Base-by-base conservation (phyloP, 2,797 vertebrate genomes). In the Mycteria americana region DNA sequence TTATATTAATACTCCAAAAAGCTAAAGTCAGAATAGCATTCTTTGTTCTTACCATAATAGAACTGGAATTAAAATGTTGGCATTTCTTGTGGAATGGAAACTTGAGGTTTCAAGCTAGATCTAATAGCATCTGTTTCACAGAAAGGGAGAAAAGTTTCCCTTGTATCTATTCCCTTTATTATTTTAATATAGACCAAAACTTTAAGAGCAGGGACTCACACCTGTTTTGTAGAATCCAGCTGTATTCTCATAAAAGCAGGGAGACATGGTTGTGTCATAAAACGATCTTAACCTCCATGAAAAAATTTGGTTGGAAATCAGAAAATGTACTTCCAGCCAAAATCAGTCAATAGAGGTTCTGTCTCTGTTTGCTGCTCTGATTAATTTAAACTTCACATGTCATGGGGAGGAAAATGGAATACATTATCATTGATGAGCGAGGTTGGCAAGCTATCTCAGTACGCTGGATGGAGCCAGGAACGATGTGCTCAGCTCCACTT, bases 321-420 rank as follows among this genome's bases (percentile, higher is more conserved):
- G 85, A 92, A 96, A 94, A 89, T 18, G 43, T 37, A 45, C 50
- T 93, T 75, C 57, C 64, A 94, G 91, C 92, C 96, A 97, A 94
- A 89, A 93, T 14, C 54, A 48, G 68, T 96, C 91, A 93, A 93
- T 88, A 68, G 95, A 68, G 50, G 85, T 92, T 84, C 69, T 95
- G 91, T 94, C 83, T 94, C 70, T 80, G 12, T 73, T 90, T 92
- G 82, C 79, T 89, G 85, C 43, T 92, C 15, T 0, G n/a, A 91
- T 95, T 70, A 94, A 88, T 91, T 89, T 91, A 81, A 93, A 91
- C 75, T 89, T 96, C 74, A 65, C 50, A 27, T 92, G 89, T 86
- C 79, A 63, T 6, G 35, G 50, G 63, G 73, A 91, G 73, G 65
- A 85, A 92, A 92, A 90, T 21, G 28, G 79, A 94, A 95, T 76